phyloP scores from a whole-genome alignment of 2,797 vertebrate species.

The Calcarius lapponicus region DNA sequence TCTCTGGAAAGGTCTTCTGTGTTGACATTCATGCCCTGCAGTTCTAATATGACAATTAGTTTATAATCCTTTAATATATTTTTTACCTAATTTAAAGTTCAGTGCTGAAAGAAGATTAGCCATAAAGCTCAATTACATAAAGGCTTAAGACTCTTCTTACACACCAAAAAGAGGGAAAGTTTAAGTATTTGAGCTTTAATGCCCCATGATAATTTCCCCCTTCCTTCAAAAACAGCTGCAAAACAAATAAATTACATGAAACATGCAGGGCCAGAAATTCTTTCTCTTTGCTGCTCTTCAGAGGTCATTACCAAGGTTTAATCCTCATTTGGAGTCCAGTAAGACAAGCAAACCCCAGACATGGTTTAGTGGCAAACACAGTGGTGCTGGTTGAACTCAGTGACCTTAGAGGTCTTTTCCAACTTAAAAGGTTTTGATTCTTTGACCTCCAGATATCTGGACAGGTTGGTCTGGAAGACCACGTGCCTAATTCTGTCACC shows the following conservation, averaged over 20 bases:
- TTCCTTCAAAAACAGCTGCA: background rate
- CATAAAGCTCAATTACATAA: background rate
- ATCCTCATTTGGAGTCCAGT: background rate
- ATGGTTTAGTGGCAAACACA: background rate
- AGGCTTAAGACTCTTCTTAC: background rate
- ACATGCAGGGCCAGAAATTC: background rate
- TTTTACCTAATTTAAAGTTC: slow-evolving; percentile 11
- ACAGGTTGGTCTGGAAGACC: background rate
- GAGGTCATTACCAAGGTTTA: background rate
- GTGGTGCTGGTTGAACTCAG: background rate
- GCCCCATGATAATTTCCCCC: background rate
- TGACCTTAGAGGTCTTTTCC: background rate
- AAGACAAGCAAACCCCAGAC: background rate
- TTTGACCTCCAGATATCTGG: background rate
- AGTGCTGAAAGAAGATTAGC: background rate
- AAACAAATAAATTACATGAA: background rate
- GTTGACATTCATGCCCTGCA: background rate
- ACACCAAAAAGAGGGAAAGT: background rate
- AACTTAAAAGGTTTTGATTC: background rate
- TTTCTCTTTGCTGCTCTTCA: background rate
- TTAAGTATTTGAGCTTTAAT: background rate
- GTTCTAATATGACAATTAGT: background rate
- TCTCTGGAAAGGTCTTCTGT: background rate
- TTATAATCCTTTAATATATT: slow-evolving; percentile 15
- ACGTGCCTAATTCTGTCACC: background rate